Percentiles rank a stretch among this genome's conserved stretches.
Conservation (phyloP, 2,113 vertebrate genomes). For the Otis tarda region DNA sequence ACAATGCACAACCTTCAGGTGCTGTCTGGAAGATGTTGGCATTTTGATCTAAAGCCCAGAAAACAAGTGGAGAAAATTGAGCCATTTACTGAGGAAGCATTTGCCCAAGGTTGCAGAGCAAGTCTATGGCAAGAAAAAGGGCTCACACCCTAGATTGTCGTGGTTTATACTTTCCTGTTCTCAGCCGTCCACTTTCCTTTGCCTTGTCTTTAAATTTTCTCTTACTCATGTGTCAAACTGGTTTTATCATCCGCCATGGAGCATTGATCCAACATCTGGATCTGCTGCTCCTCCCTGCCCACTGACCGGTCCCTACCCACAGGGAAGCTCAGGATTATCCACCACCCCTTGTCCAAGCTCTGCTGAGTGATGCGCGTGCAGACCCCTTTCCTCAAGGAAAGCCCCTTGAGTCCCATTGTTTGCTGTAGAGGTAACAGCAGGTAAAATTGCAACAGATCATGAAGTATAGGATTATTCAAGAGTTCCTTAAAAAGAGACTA, state of each 20-base stretch:
- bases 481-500: neutral
- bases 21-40: neutral
- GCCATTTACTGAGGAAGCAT: neutral
- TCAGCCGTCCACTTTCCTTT: neutral
- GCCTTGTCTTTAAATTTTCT: neutral
- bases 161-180: neutral
- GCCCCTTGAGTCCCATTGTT: neutral
- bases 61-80: neutral
- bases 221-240: neutral
- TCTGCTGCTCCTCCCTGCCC: neutral
- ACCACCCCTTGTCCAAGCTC: fast-evolving
- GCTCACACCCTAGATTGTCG: neutral
- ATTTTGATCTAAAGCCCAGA: neutral
- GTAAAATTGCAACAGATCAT: neutral
- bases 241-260: neutral
- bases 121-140: neutral
- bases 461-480: neutral
- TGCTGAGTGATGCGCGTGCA: neutral
- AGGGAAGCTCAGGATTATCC: neutral
- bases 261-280: neutral
- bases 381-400: neutral
- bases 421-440: neutral
- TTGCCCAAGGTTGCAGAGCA: neutral
- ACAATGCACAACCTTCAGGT: neutral
- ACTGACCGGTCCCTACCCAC: neutral